Base-by-base conservation (phyloP, 2,113 vertebrate species). In the Malurus elegans region DNA sequence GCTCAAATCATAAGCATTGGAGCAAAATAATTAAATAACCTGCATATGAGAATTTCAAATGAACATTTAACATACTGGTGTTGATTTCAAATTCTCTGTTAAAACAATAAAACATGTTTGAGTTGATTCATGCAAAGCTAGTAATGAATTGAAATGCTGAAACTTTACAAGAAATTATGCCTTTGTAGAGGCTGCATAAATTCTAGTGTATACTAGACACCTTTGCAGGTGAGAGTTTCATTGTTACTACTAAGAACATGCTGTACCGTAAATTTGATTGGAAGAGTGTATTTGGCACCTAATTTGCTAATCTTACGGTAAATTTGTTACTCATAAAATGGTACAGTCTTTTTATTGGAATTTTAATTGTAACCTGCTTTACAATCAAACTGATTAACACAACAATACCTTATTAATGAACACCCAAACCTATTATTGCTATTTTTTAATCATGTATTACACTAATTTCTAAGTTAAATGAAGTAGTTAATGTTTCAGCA, bases 361-460 rank as follows among this genome's bases (percentile, higher is more conserved):
- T 97, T 96, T 93, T 95, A 97, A 97, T 88, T 97, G 88, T 98
- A 98, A 97, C 91, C 94, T 98, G 92, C 96, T 96, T 97, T 95
- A 86, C 90, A 96, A 70, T 97, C 91, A 95, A 38, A 92, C 60
- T 48, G 9, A 88, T 95, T 93, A 95, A 93, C 66, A 76, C 36
- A 17, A 81, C 92, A 96, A 86, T 87, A 79, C 79, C 93, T 97
- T 93, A 64, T 93, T 95, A 95, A 88, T 93, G 70, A 94, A 97
- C 96, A 81, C 64, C 50, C 92, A 61, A 95, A 76, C 81, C 25
- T 79, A 40, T 53, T 91, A 79, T 71, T 92, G 73, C 25, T 95
- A 31, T 93, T 96, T 96, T 96, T 91, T 86, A 96, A 97, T 98
- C 90, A 94, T 96, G 67, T 95, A 87, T 96, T 97, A 93, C 81